Evolutionary conservation across 2,113 vertebrate genomes (phyloP).

Genomic region (Cryptomyrus ogoouensis): DNA sequence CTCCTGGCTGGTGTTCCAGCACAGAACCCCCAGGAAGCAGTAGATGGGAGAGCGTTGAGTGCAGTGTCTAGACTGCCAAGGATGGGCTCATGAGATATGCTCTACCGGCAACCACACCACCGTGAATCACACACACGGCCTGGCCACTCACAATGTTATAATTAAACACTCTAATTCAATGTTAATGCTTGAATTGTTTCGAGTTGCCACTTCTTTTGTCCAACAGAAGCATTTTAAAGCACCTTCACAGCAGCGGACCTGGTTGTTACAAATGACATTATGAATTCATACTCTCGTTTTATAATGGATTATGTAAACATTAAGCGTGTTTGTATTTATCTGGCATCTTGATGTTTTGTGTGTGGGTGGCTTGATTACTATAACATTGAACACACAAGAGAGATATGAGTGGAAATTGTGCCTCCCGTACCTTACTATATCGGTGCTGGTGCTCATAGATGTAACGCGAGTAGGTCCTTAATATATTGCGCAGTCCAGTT

Average conservation of each 20-base stretch:
- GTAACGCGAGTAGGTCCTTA: not conserved
- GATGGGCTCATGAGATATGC: not conserved
- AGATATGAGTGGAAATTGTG: not conserved
- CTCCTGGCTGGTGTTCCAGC: not conserved
- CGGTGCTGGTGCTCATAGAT: not conserved
- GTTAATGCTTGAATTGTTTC: not conserved
- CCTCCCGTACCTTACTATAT: not conserved
- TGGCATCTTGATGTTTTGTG: not conserved
- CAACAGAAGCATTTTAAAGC: not conserved
- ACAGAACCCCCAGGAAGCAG: not conserved
- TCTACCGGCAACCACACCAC: not conserved
- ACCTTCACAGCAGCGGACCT: not conserved
- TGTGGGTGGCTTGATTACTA: not conserved
- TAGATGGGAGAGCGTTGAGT: not conserved
- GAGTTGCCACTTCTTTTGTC: not conserved
- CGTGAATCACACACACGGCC: not conserved
- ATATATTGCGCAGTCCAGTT: not conserved
- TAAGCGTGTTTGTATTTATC: slow-evolving; percentile 1
- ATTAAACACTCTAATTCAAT: not conserved
- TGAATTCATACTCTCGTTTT: not conserved
- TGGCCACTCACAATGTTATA: not conserved
- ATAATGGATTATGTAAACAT: not conserved
- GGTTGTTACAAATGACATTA: not conserved
- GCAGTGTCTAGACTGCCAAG: not conserved
- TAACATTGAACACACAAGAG: not conserved